Conservation (phyloP, 2,113 vertebrate species). For the Strigops habroptila region DNA sequence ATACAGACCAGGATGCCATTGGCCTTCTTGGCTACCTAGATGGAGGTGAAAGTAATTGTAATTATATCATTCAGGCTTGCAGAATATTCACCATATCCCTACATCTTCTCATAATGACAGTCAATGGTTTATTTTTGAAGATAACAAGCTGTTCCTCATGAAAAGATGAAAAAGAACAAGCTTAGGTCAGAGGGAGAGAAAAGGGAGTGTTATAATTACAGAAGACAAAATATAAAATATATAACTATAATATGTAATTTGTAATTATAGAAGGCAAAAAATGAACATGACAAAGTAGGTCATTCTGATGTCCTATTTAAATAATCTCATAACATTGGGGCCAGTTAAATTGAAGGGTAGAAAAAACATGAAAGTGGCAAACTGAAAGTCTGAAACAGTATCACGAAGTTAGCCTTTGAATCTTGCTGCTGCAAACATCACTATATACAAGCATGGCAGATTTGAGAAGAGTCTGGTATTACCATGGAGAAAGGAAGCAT, state of each 20-base stretch:
- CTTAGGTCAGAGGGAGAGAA: not conserved
- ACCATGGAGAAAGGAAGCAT: not conserved
- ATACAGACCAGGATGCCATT: not conserved
- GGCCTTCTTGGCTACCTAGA: not conserved
- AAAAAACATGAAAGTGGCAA: not conserved
- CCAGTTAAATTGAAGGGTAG: not conserved
- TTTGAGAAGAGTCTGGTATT: not conserved
- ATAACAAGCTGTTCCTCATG: not conserved
- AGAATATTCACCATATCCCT: not conserved
- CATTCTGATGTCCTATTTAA: not conserved
- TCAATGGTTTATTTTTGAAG: not conserved
- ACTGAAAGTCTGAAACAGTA: not conserved
- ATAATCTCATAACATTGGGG: not conserved
- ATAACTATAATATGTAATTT: too few relatives aligned
- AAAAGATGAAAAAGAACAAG: not conserved
- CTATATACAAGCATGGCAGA: not conserved
- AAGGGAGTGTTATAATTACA: not conserved
- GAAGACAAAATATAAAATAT: not conserved
- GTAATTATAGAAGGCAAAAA: not conserved
- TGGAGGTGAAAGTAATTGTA: not conserved
- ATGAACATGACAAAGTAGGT: not conserved
- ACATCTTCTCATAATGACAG: not conserved
- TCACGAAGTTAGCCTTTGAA: not conserved
- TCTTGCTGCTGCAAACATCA: not conserved
- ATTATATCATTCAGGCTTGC: not conserved